phyloP scores from a whole-genome alignment of 2,888 invertebrate genomes.

The Tenthredo amoena region DNA sequence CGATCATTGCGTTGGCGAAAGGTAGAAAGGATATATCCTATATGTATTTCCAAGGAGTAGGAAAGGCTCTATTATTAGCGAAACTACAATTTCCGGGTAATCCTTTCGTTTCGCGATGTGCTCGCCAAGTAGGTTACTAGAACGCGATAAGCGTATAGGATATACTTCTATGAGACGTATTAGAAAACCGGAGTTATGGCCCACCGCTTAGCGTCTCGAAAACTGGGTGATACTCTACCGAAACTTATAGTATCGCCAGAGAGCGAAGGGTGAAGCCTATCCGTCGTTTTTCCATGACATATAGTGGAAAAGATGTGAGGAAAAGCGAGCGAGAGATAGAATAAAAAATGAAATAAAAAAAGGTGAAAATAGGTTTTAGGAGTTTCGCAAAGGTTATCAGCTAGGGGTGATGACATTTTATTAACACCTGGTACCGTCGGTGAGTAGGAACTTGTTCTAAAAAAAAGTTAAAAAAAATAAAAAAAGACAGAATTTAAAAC shows the following conservation, averaged over 20 bases:
- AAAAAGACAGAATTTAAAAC: neutral
- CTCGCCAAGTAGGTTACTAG: neutral
- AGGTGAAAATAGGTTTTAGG: neutral
- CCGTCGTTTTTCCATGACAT: neutral
- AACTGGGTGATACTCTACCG: neutral
- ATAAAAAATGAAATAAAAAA: neutral
- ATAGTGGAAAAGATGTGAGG: neutral
- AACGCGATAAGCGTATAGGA: neutral
- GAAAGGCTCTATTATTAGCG: neutral
- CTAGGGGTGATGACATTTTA: conserved; percentile 16
- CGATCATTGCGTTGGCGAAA: neutral
- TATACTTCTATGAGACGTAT: neutral
- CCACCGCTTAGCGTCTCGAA: neutral
- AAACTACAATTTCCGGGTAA: conserved; percentile 7
- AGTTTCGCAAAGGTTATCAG: conserved; percentile 23
- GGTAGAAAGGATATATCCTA: neutral
- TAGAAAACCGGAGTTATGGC: neutral
- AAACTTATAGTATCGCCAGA: neutral
- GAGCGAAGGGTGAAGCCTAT: neutral
- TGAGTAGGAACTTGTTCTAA: neutral
- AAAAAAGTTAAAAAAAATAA: neutral
- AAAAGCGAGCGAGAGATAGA: neutral
- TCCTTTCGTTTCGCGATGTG: neutral
- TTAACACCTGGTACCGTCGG: neutral
- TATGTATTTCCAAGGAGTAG: neutral